Evolutionary conservation across 2,797 vertebrate species (phyloP), one percentile per base, ranked within the genome.

Genomic region (Lepidocolaptes lacrymiger): DNA sequence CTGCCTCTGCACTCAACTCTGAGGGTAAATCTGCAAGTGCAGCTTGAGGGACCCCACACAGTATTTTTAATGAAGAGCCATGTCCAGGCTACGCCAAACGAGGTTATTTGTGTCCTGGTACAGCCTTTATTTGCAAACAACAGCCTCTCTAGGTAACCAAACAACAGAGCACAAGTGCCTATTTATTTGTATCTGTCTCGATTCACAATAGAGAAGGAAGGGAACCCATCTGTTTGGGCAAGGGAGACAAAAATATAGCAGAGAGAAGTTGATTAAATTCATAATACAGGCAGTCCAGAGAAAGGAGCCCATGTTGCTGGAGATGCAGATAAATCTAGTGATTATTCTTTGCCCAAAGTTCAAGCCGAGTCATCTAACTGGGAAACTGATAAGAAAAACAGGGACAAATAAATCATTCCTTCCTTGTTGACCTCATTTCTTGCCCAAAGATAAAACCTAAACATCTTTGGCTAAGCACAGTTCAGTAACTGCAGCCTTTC

Each of bases 111-210:
- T 82, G 79, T 75, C 58, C 72, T 55, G 52, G 46, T 55, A 24
- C 51, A 56, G 82, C 76, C 64, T 96, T 92, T 95, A 87, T 92
- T 91, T 83, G 92, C 92, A 92, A 80, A 80, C 64, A 93, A 34
- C 37, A 6, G 84, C 89, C 87, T 96, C 85, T 88, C 92, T 63
- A 95, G 86, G 94, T 96, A 93, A 96, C 88, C 85, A 87, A 74
- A 91, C 62, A 71, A 49, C 84, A n/a, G 34, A 94, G 62, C 52
- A 73, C 52, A 79, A 94, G n/a, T 64, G 77, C 66, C 85, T 84
- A 39, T 87, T 93, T 85, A 73, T 92, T 90, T 88, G 66, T 55
- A 32, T 80, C 76, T 87, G 89, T 58, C 46, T 88, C 41, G 2
- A 3, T 32, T 85, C 44, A 46, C 66, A 85, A 46, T 5, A 91